Evolutionary conservation across 2,888 invertebrate species (phyloP), one percentile per base, ranked within the genome.

Genomic region (Pyrochroa serraticornis): DNA sequence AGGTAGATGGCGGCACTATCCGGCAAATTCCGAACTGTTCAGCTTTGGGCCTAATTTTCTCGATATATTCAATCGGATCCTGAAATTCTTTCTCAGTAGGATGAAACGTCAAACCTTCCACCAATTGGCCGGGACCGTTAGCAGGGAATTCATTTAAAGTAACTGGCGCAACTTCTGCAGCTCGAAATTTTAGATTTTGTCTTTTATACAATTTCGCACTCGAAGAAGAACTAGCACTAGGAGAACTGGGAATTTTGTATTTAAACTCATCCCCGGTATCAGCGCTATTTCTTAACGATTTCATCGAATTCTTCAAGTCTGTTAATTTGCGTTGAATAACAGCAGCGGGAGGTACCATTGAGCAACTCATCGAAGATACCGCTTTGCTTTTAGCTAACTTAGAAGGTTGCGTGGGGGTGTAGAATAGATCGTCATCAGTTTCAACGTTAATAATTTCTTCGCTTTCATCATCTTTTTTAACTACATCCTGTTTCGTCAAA

Each of bases 41-140:
- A 0, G 93, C 93, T 48, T 85, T 81, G 0, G 87, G 83, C 46
- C 88, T 83, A 32, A 95, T 92, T 58, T 89, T 86, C 59, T 92
- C 90, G 54, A 95, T 91, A 70, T 91, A 96, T 58, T 87, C 86
- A 3, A 95, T 79, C 0, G 95, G 95, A 81, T 96, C 94, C 75
- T 87, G 82, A 73, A 95, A 95, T 72, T 95, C 93, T 67, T 89
- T 89, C 59, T 89, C 89, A 0, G 88, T 87, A 0, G 94, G 95
- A 71, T 87, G 83, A 76, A 91, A 95, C 0, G 88, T 85, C 0
- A 92, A 93, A 0, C 92, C 93, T 61, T 91, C 89, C 0, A 87
- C 84, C 63, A 90, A 79, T 66, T 84, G 82, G 0, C 85, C 82
- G 31, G 81, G 78, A 66, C 59, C 64, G 31, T 77, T 76, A 10